Evolutionary conservation across 2,888 invertebrate genomes (phyloP).

Genomic region (Chaetogeoica ovagalla): DNA sequence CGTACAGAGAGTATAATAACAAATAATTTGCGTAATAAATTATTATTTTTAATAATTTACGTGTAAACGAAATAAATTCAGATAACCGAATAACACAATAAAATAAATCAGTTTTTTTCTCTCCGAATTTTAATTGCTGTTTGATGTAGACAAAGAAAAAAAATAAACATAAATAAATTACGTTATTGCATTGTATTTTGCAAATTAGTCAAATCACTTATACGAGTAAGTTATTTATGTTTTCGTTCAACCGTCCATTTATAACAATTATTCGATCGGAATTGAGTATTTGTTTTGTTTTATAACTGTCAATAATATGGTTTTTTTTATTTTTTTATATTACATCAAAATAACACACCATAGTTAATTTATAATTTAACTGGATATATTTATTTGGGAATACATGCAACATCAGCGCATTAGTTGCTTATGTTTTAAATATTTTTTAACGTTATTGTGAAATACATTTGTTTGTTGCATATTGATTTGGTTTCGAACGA

Average conservation of each 20-base stretch:
- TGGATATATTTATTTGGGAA: background rate
- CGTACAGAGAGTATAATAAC: too few relatives aligned
- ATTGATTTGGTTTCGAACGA: background rate
- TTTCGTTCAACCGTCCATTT: background rate
- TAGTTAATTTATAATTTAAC: background rate
- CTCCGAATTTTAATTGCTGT: too few relatives aligned
- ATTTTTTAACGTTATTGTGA: background rate
- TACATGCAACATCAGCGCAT: background rate
- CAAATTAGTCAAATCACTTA: background rate
- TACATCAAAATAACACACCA: background rate
- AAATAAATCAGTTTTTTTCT: too few relatives aligned
- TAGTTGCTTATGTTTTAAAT: background rate
- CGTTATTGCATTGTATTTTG: too few relatives aligned
- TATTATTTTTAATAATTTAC: too few relatives aligned
- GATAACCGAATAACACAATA: too few relatives aligned
- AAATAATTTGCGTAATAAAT: too few relatives aligned
- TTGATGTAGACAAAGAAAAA: too few relatives aligned
- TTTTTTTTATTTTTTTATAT: background rate
- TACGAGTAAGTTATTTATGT: background rate
- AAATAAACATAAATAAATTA: too few relatives aligned
- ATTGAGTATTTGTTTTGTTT: background rate
- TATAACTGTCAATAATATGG: constrained; percentile 1
- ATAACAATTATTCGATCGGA: constrained; percentile 1
- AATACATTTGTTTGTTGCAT: background rate
- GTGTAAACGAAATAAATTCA: too few relatives aligned